These are phyloP conservation scores for Drosophila cognata DNA, from an alignment of 2,888 invertebrate species.

Conservation along the genomic window DNA sequence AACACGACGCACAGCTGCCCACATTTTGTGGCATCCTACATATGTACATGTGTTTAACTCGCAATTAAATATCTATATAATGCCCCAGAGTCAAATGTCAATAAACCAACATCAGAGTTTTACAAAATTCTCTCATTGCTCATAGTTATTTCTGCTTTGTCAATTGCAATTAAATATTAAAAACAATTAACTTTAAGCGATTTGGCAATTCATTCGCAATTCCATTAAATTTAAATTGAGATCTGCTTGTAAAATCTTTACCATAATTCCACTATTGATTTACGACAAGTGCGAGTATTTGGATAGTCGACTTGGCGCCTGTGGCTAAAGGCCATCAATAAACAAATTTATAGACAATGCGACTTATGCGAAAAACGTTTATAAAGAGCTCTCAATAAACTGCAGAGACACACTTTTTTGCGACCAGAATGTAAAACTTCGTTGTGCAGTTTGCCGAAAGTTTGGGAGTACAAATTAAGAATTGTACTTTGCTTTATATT, in stretches of 20 bases:
- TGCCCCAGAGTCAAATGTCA: constrained; percentile 52
- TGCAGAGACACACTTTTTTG: constrained; percentile 47
- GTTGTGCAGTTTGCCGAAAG: constrained; percentile 30
- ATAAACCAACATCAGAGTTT: constrained; percentile 35
- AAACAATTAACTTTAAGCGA: constrained; percentile 51
- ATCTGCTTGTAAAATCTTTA: not conserved
- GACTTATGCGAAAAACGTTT: constrained; percentile 43
- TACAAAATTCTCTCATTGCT: constrained; percentile 8
- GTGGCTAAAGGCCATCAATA: constrained; percentile 29
- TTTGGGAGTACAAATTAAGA: not conserved
- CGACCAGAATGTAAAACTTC: constrained; percentile 27
- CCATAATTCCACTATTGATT: constrained; percentile 24
- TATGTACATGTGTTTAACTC: not conserved
- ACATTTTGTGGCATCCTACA: constrained; percentile 27
- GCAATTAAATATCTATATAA: constrained; percentile 37
- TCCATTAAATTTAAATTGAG: constrained; percentile 37
- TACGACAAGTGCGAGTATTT: constrained; percentile 13
- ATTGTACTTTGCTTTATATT: not conserved
- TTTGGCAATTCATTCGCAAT: constrained; percentile 34
- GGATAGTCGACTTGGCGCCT: constrained; percentile 61
- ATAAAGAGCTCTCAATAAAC: constrained; percentile 67
- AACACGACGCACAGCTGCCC: constrained; percentile 21
- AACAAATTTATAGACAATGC: constrained; percentile 63
- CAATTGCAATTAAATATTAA: constrained; percentile 53
- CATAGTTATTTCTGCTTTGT: constrained; percentile 4